phyloP scores from a whole-genome alignment of 2,113 vertebrate genomes.

The human region GRCh38 chr3:113559001-113559500 shows the following conservation, averaged over 20 bases:
- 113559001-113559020: not conserved
- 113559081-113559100: not conserved
- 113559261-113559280: not conserved
- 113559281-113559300: not conserved
- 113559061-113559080: not conserved
- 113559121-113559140: not conserved
- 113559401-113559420: not conserved
- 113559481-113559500: too few species aligned
- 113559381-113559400: not conserved
- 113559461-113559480: too few species aligned
- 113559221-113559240: not conserved
- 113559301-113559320: not conserved
- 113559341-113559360: not conserved
- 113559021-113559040: not conserved
- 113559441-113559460: too few species aligned
- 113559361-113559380: not conserved
- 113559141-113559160: not conserved
- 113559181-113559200: not conserved
- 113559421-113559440: not conserved
- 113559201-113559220: not conserved
- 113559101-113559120: not conserved
- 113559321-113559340: slow-evolving; percentile 8
- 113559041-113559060: not conserved
- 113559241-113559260: not conserved
- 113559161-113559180: not conserved